phyloP scores from a whole-genome alignment of 2,797 vertebrate species.

The Poeciliopsis infans region DNA sequence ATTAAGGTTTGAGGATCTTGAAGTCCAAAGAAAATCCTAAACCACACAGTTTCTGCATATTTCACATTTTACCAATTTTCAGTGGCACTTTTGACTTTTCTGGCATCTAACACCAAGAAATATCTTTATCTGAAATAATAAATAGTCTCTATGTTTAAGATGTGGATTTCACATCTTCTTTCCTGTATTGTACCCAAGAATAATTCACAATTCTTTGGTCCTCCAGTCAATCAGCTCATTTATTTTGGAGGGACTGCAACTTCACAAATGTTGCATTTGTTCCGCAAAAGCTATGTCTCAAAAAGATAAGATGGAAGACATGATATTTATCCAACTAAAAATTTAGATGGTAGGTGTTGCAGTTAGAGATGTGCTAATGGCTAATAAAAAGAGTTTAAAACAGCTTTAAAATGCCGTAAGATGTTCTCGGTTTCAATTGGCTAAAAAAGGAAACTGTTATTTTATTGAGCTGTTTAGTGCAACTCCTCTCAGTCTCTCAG shows the following conservation, averaged over 20 bases:
- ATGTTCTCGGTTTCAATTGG: neutral
- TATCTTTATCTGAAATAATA: neutral
- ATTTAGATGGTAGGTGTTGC: neutral
- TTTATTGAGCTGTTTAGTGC: neutral
- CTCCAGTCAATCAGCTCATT: neutral
- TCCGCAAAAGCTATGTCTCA: neutral
- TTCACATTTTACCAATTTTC: neutral
- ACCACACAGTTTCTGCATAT: neutral
- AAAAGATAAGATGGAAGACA: neutral
- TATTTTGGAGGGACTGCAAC: too few species aligned
- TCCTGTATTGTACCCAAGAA: neutral
- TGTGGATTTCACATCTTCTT: neutral
- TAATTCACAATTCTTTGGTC: neutral
- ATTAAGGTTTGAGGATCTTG: neutral
- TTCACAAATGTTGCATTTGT: neutral
- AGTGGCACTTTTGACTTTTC: too few species aligned
- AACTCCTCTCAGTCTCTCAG: neutral
- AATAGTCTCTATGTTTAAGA: neutral
- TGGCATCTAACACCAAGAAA: too few species aligned
- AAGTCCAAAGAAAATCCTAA: neutral
- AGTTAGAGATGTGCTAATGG: neutral
- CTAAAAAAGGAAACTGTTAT: neutral
- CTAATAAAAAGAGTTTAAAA: neutral
- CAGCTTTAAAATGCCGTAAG: neutral
- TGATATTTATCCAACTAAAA: neutral